These are phyloP conservation scores for Amblyopsis rosae DNA, from an alignment of 2,113 vertebrate species.

Conservation along the genomic window DNA sequence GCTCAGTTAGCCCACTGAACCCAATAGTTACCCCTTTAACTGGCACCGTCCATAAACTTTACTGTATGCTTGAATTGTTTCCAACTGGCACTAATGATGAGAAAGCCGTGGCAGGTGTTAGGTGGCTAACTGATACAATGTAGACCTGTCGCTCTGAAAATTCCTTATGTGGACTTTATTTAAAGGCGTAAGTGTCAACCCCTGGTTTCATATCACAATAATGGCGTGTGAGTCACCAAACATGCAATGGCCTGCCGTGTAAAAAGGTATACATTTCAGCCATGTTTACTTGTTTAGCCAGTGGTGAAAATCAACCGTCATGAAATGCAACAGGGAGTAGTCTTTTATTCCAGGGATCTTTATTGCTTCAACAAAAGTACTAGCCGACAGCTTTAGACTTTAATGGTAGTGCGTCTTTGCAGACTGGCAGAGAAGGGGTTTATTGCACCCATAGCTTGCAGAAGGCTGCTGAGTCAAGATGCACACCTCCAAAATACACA, in stretches of 20 bases:
- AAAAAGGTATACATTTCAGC: no score
- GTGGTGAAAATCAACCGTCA: no score
- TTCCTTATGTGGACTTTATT: slow-evolving; percentile 24
- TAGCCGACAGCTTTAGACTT: no score
- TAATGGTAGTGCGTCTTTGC: no score
- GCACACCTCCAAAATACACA: no score
- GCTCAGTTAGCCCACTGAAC: neutral
- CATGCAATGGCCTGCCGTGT: neutral
- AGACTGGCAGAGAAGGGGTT: no score
- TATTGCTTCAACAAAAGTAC: no score
- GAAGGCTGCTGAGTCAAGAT: no score
- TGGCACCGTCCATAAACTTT: neutral
- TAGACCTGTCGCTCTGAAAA: slow-evolving; percentile 22
- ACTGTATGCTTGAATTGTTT: neutral
- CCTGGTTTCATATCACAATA: slow-evolving; percentile 46
- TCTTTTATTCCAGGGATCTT: no score
- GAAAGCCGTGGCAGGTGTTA: slow-evolving; percentile 2
- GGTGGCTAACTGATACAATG: slow-evolving; percentile 32
- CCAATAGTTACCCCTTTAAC: slow-evolving; percentile 18
- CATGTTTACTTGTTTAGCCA: no score
- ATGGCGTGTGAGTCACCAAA: slow-evolving; percentile 47
- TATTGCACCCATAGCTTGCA: no score
- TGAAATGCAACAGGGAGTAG: no score
- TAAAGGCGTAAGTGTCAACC: slow-evolving; percentile 30
- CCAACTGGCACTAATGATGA: slow-evolving; percentile 24